phyloP scores from a whole-genome alignment of 2,797 vertebrate species.

The Cynodonichthys magdalenae region DNA sequence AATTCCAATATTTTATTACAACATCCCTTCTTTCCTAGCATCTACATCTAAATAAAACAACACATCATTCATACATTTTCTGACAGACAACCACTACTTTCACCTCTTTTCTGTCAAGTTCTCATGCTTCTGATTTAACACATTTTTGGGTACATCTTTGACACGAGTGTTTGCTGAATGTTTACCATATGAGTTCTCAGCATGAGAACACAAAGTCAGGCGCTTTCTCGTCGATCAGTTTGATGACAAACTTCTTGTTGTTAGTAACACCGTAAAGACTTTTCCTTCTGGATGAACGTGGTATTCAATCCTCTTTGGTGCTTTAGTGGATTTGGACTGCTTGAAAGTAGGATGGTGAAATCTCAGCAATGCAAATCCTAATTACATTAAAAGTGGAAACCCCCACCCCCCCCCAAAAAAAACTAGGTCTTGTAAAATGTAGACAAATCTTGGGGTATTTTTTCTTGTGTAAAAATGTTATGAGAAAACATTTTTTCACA shows the following conservation, averaged over 20 bases:
- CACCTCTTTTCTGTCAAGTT: neutral
- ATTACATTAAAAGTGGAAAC: neutral
- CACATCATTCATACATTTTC: too few species aligned
- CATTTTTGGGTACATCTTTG: neutral
- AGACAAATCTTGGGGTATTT: neutral
- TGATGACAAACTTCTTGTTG: too few species aligned
- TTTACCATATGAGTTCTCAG: neutral
- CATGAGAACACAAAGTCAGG: too few species aligned
- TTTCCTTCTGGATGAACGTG: conserved; percentile 14
- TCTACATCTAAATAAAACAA: too few species aligned
- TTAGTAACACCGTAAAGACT: neutral
- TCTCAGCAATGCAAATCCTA: conserved; percentile 41
- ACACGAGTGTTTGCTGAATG: neutral
- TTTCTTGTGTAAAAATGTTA: too few species aligned
- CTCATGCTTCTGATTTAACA: neutral
- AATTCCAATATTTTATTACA: too few species aligned
- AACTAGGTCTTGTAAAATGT: neutral
- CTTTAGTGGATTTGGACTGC: conserved; percentile 50
- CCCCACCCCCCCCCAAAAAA: too few species aligned
- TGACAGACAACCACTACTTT: too few species aligned
- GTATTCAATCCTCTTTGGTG: conserved; percentile 45
- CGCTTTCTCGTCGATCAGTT: too few species aligned
- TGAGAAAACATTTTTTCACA: too few species aligned
- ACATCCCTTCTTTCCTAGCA: too few species aligned
- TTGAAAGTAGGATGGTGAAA: conserved; percentile 17